These are phyloP conservation scores for Bilobella aurantiaca DNA, from an alignment of 1,140 invertebrate species.

Conservation along the genomic window DNA sequence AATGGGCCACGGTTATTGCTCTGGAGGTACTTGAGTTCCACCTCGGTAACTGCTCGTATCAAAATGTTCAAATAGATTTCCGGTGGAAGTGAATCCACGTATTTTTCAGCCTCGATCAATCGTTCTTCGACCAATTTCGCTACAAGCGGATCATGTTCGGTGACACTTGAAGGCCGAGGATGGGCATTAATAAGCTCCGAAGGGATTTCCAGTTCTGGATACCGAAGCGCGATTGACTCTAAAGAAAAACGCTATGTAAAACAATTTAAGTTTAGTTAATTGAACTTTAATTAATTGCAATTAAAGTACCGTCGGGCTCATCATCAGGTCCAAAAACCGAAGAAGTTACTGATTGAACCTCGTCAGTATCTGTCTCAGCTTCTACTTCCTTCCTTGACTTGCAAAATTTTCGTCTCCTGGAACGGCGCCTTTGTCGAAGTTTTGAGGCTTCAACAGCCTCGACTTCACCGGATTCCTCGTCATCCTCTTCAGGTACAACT, in stretches of 20 bases:
- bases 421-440: neutral
- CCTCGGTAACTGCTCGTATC: slow-evolving; percentile 16
- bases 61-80: slow-evolving; percentile 27
- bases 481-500: neutral
- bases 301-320: slow-evolving; percentile 15
- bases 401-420: neutral
- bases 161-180: slow-evolving; percentile 10
- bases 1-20: slow-evolving; percentile 10
- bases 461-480: neutral
- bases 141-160: slow-evolving; percentile 18
- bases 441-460: neutral
- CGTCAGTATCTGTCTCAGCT: neutral
- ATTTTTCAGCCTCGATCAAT: slow-evolving; percentile 10
- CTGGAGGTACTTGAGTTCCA: slow-evolving; percentile 5
- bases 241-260: no score
- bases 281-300: neutral
- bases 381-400: slow-evolving; percentile 2
- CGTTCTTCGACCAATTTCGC: slow-evolving; percentile 7
- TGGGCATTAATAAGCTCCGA: slow-evolving; percentile 12
- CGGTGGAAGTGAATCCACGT: slow-evolving; percentile 4
- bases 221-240: slow-evolving; percentile 18
- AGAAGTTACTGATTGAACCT: neutral
- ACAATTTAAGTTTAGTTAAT: neutral
- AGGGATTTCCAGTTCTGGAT: slow-evolving; percentile 16
- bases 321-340: slow-evolving; percentile 12